These are phyloP conservation scores for Gadus chalcogrammus DNA, from an alignment of 2,113 vertebrate genomes.

Conservation along the genomic window DNA sequence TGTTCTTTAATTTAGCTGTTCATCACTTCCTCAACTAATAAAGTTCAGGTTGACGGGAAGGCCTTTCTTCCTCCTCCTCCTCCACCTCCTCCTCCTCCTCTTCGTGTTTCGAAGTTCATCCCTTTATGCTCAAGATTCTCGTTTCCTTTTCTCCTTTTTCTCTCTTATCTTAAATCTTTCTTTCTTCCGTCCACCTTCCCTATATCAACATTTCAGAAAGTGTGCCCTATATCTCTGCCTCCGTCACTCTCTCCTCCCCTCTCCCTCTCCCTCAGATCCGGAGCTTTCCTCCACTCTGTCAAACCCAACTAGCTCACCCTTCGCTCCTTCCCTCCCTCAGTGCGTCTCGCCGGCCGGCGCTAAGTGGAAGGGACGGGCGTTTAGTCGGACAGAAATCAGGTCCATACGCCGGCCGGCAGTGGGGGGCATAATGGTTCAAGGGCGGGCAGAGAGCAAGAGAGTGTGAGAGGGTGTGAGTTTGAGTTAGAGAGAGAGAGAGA, in stretches of 20 bases:
- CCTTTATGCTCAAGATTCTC: too few species aligned
- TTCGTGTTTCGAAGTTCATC: background rate
- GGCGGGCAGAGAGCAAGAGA: slow-evolving; percentile 12
- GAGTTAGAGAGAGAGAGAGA: too few species aligned
- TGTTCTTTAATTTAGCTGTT: background rate
- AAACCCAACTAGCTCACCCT: background rate
- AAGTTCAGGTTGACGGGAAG: background rate
- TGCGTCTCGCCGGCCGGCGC: slow-evolving; percentile 10
- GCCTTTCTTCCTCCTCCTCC: background rate
- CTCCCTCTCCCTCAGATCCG: background rate
- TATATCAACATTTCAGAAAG: background rate
- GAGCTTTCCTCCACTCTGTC: background rate
- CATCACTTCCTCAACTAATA: slow-evolving; percentile 5
- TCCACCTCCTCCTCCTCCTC: background rate
- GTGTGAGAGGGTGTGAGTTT: too few species aligned
- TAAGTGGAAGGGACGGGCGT: slow-evolving; percentile 51
- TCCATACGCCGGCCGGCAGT: slow-evolving; percentile 30
- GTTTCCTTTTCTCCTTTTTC: too few species aligned
- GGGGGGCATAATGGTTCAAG: slow-evolving; percentile 25
- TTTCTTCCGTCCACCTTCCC: background rate
- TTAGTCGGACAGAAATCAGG: slow-evolving; percentile 47
- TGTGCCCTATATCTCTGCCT: background rate
- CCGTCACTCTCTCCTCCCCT: background rate
- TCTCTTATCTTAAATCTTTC: too few species aligned
- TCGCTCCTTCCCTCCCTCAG: slow-evolving; percentile 4